A percentile compares a stretch with the other conserved stretches of the same genome.
These are phyloP conservation scores for Girardia tigrina DNA, from an alignment of 2,888 invertebrate genomes.

Conservation along the genomic window DNA sequence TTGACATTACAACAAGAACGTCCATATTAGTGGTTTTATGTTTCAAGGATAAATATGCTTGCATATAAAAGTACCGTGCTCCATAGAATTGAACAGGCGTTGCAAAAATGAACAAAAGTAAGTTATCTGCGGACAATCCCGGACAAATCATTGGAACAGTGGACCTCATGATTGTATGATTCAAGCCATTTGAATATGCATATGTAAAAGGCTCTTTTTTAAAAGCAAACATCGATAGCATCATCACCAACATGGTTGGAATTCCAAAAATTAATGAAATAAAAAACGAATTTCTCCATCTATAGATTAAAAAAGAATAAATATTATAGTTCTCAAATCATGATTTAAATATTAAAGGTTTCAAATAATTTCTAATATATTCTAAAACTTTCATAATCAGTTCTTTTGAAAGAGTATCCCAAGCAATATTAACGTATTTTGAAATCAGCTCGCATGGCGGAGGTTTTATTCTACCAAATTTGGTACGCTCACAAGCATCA, in stretches of 20 bases:
- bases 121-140: slow-evolving; percentile 81
- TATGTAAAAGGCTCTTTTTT: slow-evolving; percentile 43
- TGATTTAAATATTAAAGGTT: too few relatives aligned
- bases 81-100: slow-evolving; percentile 93
- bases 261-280: slow-evolving; percentile 80
- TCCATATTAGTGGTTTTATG: slow-evolving; percentile 95
- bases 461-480: too few relatives aligned
- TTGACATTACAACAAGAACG: slow-evolving; percentile 92
- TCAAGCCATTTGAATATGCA: not conserved
- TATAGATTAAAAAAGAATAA: slow-evolving; percentile 40
- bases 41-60: slow-evolving; percentile 74
- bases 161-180: slow-evolving; percentile 35
- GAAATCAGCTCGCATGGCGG: too few relatives aligned
- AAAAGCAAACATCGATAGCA: slow-evolving; percentile 65
- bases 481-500: too few relatives aligned
- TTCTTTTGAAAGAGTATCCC: too few relatives aligned
- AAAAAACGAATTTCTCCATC: slow-evolving; percentile 80
- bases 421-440: too few relatives aligned
- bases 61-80: slow-evolving; percentile 87
- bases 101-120: slow-evolving; percentile 75
- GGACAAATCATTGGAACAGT: slow-evolving; percentile 57
- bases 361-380: too few relatives aligned
- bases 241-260: slow-evolving; percentile 89
- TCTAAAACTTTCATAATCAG: too few relatives aligned
- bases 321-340: too few relatives aligned